Base-by-base conservation (phyloP, 2,113 vertebrate genomes). In the Cololabis saira region DNA sequence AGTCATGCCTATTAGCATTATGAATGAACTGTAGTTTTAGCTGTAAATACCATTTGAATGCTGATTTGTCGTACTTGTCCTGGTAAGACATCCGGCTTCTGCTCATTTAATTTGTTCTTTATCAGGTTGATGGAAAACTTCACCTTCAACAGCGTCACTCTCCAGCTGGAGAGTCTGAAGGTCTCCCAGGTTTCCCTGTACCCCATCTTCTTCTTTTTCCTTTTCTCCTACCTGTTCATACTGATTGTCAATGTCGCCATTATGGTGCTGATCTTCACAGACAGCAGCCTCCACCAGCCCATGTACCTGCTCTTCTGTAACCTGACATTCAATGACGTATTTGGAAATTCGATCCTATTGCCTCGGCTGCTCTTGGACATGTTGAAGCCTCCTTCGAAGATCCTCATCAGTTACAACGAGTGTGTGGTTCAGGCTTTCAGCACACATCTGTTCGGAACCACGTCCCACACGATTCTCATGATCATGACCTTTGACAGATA, bases 401-500 rank as follows among this genome's bases (percentile, higher is more conserved):
- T 47, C 9, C 48, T 63, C 48, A 63, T 63, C 14, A 3, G 19
- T 24, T 63, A 51, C 4, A 22, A 63, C 14, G 47, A 50, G 18
- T 62, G 60, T 24, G 60, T 42, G 2, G 13, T 62, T 24, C 60
- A 62, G 48, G 60, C 60, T 5, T 51, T 62, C 19, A 16, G 2
- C 10, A 41, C 9, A 6, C 60, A 62, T 1, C 5, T 40, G 8
- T 22, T 41, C 11, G 30, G 47, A 2, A 41, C 30, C 18, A n/a
- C 47, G 0, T 50, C 59, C 4, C 61, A 63, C 48, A 63, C 61
- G 0, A 1, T 42, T 4, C 61, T 63, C 18, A 63, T 63, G 61
- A 14, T 63, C 14, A 63, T 63, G 61, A 48, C 61, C 37, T 63
- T 63, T 5, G 61, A 63, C 61, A 21, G 61, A 14, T 63, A 63